Conservation (phyloP, 1,140 invertebrate genomes). For the Venturia canescens region DNA sequence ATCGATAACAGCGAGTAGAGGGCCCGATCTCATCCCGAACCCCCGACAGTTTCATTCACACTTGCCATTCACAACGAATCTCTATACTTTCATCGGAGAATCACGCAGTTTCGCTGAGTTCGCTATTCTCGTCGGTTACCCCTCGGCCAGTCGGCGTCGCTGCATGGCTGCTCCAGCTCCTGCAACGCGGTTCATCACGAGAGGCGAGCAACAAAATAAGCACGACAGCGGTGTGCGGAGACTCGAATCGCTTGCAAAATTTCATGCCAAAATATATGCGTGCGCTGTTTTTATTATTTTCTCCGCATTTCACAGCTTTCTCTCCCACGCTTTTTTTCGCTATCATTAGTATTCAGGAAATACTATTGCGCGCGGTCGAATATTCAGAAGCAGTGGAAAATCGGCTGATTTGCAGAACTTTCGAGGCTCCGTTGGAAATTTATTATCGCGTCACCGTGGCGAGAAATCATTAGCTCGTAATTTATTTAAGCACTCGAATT, state of each 20-base stretch:
- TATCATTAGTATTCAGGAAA: too few relatives aligned
- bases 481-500: too few relatives aligned
- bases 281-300: background rate
- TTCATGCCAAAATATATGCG: background rate
- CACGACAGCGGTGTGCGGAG: background rate
- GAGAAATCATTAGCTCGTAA: too few relatives aligned
- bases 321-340: too few relatives aligned
- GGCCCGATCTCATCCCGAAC: slow-evolving; percentile 39
- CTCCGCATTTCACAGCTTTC: too few relatives aligned
- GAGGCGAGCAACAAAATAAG: background rate
- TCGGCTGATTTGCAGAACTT: too few relatives aligned
- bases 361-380: too few relatives aligned
- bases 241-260: background rate
- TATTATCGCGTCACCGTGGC: too few relatives aligned
- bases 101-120: slow-evolving; percentile 31
- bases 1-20: slow-evolving; percentile 38
- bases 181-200: background rate
- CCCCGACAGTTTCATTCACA: slow-evolving; percentile 39
- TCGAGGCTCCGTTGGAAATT: too few relatives aligned
- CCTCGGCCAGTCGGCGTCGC: background rate
- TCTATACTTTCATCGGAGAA: slow-evolving; percentile 25
- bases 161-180: slow-evolving; percentile 7
- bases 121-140: background rate
- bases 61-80: slow-evolving; percentile 41
- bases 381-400: too few relatives aligned